phyloP scores from a whole-genome alignment of 2,113 vertebrate genomes.

The Mobula birostris region DNA sequence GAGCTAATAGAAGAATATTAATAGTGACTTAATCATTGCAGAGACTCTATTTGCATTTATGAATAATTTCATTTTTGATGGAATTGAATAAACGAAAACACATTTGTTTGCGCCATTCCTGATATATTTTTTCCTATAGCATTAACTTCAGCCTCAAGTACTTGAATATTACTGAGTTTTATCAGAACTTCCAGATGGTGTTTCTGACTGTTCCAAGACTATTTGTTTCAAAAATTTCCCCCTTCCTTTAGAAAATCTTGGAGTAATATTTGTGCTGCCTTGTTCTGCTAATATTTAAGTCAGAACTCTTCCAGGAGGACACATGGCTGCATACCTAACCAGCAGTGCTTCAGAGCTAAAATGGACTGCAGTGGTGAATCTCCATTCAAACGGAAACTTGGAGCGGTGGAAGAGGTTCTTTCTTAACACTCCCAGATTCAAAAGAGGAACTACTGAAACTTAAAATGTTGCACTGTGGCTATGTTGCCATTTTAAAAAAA shows the following conservation, averaged over 20 bases:
- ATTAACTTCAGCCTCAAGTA: not conserved
- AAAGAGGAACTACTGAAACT: not conserved
- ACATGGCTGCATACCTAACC: not conserved
- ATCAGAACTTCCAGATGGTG: not conserved
- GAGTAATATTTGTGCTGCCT: not conserved
- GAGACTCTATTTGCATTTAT: not conserved
- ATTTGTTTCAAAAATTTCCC: not conserved
- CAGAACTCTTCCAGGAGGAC: not conserved
- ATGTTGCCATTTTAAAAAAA: not conserved
- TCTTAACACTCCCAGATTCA: not conserved
- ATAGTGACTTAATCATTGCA: conserved; percentile 14
- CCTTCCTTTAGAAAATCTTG: not conserved
- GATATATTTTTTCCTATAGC: not conserved
- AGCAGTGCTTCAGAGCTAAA: not conserved
- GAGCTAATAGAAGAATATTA: not conserved
- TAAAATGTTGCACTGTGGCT: not conserved
- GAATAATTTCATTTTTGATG: conserved; percentile 8
- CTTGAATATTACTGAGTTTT: not conserved
- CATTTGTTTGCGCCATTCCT: not conserved
- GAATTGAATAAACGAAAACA: conserved; percentile 26
- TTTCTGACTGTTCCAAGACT: not conserved
- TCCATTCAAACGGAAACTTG: not conserved
- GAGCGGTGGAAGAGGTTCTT: not conserved
- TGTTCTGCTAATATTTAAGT: not conserved
- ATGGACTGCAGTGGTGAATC: not conserved